Percentiles rank a stretch among this genome's conserved stretches.
Conservation (phyloP, 2,113 vertebrate species). For the Cavia porcellus region DNA sequence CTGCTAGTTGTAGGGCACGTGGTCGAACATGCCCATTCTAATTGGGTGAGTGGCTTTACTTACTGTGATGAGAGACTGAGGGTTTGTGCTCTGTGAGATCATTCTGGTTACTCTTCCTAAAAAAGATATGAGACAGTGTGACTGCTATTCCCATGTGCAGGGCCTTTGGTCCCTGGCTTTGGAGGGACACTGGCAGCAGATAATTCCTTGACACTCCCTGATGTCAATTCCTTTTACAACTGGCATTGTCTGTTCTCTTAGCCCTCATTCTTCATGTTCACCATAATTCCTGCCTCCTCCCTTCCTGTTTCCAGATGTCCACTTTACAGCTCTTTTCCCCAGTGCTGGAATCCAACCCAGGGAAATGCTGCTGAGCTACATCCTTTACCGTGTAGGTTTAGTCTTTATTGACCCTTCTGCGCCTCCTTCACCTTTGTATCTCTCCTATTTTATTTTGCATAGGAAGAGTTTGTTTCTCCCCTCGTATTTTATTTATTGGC, state of each 20-base stretch:
- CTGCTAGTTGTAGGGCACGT: not conserved
- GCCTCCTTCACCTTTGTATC: not conserved
- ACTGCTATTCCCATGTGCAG: conserved; percentile 50
- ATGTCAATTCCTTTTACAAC: not conserved
- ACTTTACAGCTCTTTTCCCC: not conserved
- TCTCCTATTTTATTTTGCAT: not conserved
- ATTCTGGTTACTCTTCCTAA: conserved; percentile 67
- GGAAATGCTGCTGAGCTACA: not conserved
- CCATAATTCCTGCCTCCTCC: not conserved
- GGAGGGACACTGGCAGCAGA: conserved; percentile 15
- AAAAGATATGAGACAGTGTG: conserved; percentile 80
- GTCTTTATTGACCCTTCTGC: not conserved
- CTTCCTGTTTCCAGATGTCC: not conserved
- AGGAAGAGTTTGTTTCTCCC: too few relatives aligned
- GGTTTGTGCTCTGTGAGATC: conserved; percentile 73
- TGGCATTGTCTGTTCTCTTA: not conserved
- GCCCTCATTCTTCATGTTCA: not conserved
- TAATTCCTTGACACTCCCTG: not conserved
- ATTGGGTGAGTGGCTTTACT: conserved; percentile 59
- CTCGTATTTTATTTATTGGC: not conserved
- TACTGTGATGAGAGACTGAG: conserved; percentile 72
- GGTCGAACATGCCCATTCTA: not conserved
- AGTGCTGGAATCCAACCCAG: not conserved
- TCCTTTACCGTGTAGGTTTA: not conserved
- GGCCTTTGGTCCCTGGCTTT: conserved; percentile 14